Base-by-base conservation (phyloP, 2,888 invertebrate species). In the Parelbella ahira region DNA sequence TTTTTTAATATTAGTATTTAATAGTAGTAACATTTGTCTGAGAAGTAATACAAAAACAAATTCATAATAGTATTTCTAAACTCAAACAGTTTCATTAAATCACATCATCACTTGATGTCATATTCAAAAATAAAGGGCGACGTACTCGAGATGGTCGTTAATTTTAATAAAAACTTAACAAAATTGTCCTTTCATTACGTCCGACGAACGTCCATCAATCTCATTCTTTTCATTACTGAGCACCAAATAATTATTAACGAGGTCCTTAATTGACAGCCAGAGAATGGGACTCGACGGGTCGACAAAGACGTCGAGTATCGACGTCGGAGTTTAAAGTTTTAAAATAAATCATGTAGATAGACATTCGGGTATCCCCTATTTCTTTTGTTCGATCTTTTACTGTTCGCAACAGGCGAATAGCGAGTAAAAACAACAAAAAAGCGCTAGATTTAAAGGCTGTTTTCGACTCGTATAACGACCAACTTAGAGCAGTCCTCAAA, bases 271-370 rank as follows among this genome's bases (percentile, higher is more conserved):
- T 49, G 54, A 56, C 54, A 62, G 47, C 59, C 54, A 60, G 60
- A 53, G 55, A 55, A 49, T 50, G 24, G 44, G 41, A 41, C 46
- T 37, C 23, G 25, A 42, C 15, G 28, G 18, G 25, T 27, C 11
- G 20, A 37, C 34, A 42, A 56, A 56, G 58, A 60, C 56, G 44
- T 61, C 47, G 52, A 54, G 54, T 60, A 54, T 58, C 48, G 56
- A 53, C 51, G 11, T 20, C 5, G 23, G 34, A 20, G 34, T 23
- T 36, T 43, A 24, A 13, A 61, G 57, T 51, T 45, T 49, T 37
- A 41, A 58, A 57, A 58, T 64, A 60, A 44, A 56, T 61, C 51
- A 50, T 62, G 61, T 58, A 68, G 67, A 69, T 66, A 70, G 64
- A 68, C 63, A 71, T 70, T 66, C 15, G 29, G 15, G 27, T 13